Percentiles rank a stretch among this genome's conserved stretches.
These are phyloP conservation scores for Nomada flava DNA, from an alignment of 2,888 invertebrate species.

Conservation along the genomic window DNA sequence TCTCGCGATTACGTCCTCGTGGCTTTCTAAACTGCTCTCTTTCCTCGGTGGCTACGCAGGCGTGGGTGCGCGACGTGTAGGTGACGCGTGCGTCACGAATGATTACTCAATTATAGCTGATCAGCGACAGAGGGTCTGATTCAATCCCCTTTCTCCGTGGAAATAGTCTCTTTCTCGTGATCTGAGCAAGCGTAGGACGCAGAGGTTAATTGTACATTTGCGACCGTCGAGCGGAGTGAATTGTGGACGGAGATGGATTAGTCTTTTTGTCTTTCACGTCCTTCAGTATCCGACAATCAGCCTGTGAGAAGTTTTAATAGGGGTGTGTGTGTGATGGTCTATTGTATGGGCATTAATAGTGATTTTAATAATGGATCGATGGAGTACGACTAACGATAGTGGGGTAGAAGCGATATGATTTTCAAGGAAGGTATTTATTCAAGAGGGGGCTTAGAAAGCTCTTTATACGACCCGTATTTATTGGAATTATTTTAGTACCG, in stretches of 20 bases:
- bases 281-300: not conserved
- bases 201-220: slow-evolving; percentile 50
- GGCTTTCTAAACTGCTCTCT: slow-evolving; percentile 43
- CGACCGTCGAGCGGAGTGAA: slow-evolving; percentile 7
- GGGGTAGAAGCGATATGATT: too few species aligned
- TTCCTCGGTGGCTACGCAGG: not conserved
- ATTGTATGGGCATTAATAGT: too few species aligned
- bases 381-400: too few species aligned
- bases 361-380: too few species aligned
- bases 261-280: not conserved
- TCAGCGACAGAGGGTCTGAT: slow-evolving; percentile 45
- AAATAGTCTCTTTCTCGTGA: slow-evolving; percentile 28
- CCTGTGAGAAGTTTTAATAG: too few species aligned
- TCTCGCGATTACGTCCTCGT: slow-evolving; percentile 45
- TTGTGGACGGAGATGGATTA: slow-evolving; percentile 8
- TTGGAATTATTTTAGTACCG: too few species aligned
- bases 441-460: too few species aligned
- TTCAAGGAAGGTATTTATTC: too few species aligned
- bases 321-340: not conserved
- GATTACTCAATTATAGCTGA: slow-evolving; percentile 58
- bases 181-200: slow-evolving; percentile 39
- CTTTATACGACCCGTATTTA: too few species aligned
- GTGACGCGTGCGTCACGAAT: slow-evolving; percentile 38
- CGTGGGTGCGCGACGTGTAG: slow-evolving; percentile 26
- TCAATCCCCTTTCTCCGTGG: slow-evolving; percentile 53